A percentile compares a stretch with the other conserved stretches of the same genome.
phyloP scores from a whole-genome alignment of 2,888 invertebrate genomes.

The Patella pellucida region DNA sequence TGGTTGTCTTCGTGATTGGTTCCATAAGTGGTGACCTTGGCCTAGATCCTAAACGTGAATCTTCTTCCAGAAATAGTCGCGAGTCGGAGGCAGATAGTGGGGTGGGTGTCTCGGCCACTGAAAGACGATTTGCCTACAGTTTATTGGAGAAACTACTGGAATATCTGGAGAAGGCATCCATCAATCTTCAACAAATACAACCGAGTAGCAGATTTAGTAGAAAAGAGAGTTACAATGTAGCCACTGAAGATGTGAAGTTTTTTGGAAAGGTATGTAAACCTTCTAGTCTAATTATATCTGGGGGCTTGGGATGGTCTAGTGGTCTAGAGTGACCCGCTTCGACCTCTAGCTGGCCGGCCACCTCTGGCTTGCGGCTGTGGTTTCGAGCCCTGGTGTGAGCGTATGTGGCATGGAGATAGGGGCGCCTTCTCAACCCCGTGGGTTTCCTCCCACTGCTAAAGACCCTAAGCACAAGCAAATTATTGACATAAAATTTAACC shows the following conservation, averaged over 20 bases:
- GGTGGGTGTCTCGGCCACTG: slow-evolving; percentile 79
- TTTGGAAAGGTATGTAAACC: slow-evolving; percentile 86
- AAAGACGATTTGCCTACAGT: slow-evolving; percentile 96
- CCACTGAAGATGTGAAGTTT: slow-evolving; percentile 98
- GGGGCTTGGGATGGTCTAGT: too few relatives aligned
- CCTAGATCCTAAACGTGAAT: slow-evolving; percentile 42
- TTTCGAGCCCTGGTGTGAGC: too few relatives aligned
- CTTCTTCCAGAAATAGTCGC: slow-evolving; percentile 60
- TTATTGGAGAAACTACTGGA: slow-evolving; percentile 95
- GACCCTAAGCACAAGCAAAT: too few relatives aligned
- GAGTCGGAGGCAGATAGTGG: slow-evolving; percentile 64
- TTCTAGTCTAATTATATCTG: not conserved
- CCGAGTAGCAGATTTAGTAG: slow-evolving; percentile 97
- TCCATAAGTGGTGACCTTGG: slow-evolving; percentile 40
- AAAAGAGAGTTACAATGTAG: slow-evolving; percentile 77
- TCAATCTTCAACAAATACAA: slow-evolving; percentile 86
- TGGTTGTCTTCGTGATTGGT: slow-evolving; percentile 19
- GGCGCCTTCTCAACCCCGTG: too few relatives aligned
- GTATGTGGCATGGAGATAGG: too few relatives aligned
- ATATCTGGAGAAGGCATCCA: slow-evolving; percentile 95
- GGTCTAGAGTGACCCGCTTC: too few relatives aligned
- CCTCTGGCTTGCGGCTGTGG: too few relatives aligned
- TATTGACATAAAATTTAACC: too few relatives aligned
- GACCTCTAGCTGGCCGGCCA: too few relatives aligned
- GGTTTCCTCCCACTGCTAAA: too few relatives aligned